A percentile compares a stretch with the other conserved stretches of the same genome.
Conservation (phyloP, 2,888 invertebrate species). For the Choristoneura rosaceana region DNA sequence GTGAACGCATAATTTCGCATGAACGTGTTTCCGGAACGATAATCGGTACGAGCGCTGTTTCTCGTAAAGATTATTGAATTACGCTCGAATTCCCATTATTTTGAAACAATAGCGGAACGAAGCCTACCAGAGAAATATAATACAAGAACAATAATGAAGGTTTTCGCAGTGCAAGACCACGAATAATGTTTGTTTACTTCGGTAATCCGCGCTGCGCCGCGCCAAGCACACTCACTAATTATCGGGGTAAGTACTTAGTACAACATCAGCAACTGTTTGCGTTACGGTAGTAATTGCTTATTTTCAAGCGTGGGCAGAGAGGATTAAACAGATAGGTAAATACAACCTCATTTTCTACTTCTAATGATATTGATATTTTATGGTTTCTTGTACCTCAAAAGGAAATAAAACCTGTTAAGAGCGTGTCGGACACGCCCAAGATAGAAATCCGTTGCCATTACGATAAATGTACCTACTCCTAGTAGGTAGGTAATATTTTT, state of each 20-base stretch:
- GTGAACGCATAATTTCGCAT: slow-evolving; percentile 31
- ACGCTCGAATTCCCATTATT: background rate
- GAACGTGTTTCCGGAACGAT: slow-evolving; percentile 9
- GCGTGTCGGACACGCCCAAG: too few relatives aligned
- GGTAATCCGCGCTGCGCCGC: slow-evolving; percentile 6
- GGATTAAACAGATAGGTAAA: too few relatives aligned
- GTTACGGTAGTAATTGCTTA: background rate
- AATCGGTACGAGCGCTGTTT: background rate
- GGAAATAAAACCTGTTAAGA: too few relatives aligned
- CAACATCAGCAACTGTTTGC: background rate
- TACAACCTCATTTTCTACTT: too few relatives aligned
- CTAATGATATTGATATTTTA: too few relatives aligned
- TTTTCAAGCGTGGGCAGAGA: background rate
- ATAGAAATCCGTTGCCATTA: too few relatives aligned
- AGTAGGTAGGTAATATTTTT: too few relatives aligned
- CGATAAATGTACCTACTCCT: too few relatives aligned
- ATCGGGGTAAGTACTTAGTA: background rate
- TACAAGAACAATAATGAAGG: background rate
- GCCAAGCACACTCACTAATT: slow-evolving; percentile 15
- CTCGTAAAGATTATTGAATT: background rate
- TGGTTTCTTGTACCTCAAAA: too few relatives aligned
- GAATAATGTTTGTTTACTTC: background rate
- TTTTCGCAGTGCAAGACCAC: background rate
- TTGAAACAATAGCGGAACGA: background rate
- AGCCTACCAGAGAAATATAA: background rate